Base-by-base conservation (phyloP, 30 jellyfish, hydroid and myxozoan species). In the Chrysaora quinquecirrha region DNA sequence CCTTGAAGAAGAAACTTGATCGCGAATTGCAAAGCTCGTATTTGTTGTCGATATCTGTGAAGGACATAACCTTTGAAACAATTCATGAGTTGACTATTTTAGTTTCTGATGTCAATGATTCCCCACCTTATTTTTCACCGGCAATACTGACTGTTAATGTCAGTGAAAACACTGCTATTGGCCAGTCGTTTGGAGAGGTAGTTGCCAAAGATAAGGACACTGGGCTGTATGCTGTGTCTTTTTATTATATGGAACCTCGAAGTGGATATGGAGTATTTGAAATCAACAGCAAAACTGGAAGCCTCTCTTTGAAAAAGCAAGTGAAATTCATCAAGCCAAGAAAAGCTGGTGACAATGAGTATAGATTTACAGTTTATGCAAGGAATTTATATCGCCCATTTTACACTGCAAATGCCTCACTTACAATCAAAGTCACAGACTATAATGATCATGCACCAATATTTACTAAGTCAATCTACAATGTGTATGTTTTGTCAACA, bases 401-500 rank as follows among this genome's bases (percentile, higher is more conserved):
- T 58, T 68, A 47, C 76, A 18, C 23, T 20, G 68, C 91, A 19
- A 56, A 47, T 22, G 30, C 83, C 0, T 25, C 64, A 29, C 43
- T 88, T 74, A 3, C 52, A 19, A 32, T 88, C 30, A 79, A 63
- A 1, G 76, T 88, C 18, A 24, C 48, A 14, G 96, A 88, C 75
- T 82, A 91, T 9, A 88, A 88, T 25, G 96, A 88, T 43, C 92
- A 88, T 66, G 76, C 84, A 3, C 96, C 96, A 0, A 82, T 79
- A 56, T 88, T 88, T 48, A 46, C 78, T 1, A 66, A 64, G 12
- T 30, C 34, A 28, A 22, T 28, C 6, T 88, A 78, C 64, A n/a
- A 58, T 27, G 82, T 86, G 18, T 43, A 49, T 34, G 75, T 73
- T 27, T 71, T 63, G 62, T 50, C 90, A 28, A 62, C 54, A 0